Base-by-base conservation (phyloP, 2,888 invertebrate genomes). In the Eumerus sabulonum region DNA sequence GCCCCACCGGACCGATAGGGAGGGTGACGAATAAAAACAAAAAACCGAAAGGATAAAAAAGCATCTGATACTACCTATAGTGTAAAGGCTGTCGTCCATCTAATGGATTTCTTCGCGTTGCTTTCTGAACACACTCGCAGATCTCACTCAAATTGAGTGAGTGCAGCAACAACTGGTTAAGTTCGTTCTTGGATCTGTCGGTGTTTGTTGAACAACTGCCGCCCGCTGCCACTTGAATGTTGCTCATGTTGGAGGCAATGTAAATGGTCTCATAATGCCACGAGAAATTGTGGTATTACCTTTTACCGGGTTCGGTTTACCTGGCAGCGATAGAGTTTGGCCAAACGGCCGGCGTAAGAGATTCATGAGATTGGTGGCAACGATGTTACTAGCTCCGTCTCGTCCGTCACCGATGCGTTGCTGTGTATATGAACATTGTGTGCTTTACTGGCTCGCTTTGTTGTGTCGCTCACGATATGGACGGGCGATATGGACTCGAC, bases 211-310 rank as follows among this genome's bases (percentile, higher is more conserved):
- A 36, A 36, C 53, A 56, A 57, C 42, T 50, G 66, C 56, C 51
- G 54, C 57, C 72, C 64, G 9, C n/a, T 53, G 73, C 56, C 63
- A 59, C 59, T 64, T 74, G 79, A 48, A 45, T 44, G 27, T 51
- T 67, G 77, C 67, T 63, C 67, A 77, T 79, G 79, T 79, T 64
- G 79, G 57, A 64, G 70, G 64, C 68, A 70, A 79, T 79, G 74
- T 79, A 79, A 79, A 70, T 62, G 74, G 79, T 70, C 79, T 74
- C 79, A 79, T 79, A 79, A 79, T 74, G 74, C 79, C 74, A 74
- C 64, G 70, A 79, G 79, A 79, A 74, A 70, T 63, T 73, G 79
- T 79, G 74, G 74, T 74, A 79, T 64, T 79, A 79, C 74, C 74
- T 74, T 79, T 68, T 68, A 56, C 68, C 59, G 64, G 59, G 53